phyloP scores from a whole-genome alignment of 1,140 invertebrate genomes.

The Chlorops oryzae region DNA sequence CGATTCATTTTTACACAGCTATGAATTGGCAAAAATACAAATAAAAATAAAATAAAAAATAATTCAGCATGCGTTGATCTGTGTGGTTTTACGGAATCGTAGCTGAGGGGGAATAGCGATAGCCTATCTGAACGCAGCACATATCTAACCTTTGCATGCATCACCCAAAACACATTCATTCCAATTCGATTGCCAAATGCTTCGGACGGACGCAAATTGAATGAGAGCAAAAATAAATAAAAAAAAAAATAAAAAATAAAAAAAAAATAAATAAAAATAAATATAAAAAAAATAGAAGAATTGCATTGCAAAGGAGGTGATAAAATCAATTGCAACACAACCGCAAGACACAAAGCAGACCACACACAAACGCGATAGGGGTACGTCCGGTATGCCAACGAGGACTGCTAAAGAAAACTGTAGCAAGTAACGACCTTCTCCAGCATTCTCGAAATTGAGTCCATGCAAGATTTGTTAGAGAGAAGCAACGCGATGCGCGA shows the following conservation, averaged over 20 bases:
- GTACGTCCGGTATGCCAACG: background rate
- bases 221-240: background rate
- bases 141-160: background rate
- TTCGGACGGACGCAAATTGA: no score
- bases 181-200: background rate
- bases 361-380: background rate
- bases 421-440: background rate
- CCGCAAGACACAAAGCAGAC: background rate
- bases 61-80: no score
- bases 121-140: no score
- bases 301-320: background rate
- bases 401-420: background rate
- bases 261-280: background rate
- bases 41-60: no score
- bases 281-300: background rate
- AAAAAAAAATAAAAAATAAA: background rate
- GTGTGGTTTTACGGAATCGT: no score
- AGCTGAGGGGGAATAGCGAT: no score
- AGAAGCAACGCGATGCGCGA: background rate
- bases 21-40: no score
- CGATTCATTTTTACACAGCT: no score
- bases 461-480: background rate
- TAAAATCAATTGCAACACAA: background rate
- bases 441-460: background rate
- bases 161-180: background rate